phyloP scores from a whole-genome alignment of 2,113 vertebrate genomes.

The Athene noctua region DNA sequence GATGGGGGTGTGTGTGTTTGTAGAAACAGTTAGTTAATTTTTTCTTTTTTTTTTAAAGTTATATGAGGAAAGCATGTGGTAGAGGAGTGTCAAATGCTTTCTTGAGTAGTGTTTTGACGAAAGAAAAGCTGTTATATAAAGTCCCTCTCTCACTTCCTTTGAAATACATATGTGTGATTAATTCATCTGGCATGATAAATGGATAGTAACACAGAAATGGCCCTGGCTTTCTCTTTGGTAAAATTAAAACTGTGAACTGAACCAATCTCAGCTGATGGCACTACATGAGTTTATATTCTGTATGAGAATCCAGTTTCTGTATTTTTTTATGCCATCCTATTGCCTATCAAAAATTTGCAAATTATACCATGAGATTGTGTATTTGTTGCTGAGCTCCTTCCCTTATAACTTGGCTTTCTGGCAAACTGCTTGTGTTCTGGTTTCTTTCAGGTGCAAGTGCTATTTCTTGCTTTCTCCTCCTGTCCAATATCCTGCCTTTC shows the following conservation, averaged over 20 bases:
- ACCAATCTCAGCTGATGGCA: not conserved
- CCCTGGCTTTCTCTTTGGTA: not conserved
- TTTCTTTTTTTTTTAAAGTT: not conserved
- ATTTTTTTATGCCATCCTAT: not conserved
- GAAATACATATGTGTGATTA: not conserved
- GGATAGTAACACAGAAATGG: not conserved
- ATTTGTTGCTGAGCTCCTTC: not conserved
- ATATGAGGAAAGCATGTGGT: not conserved
- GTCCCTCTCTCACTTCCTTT: not conserved
- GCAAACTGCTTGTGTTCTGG: constrained; percentile 53
- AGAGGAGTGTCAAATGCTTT: not conserved
- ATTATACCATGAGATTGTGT: not conserved
- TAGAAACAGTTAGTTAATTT: not conserved
- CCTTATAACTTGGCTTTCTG: constrained; percentile 26
- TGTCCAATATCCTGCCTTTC: constrained; percentile 61
- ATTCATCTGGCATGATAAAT: not conserved
- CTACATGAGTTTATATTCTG: not conserved
- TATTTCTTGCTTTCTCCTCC: constrained; percentile 66
- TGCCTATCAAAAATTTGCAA: not conserved
- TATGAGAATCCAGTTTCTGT: not conserved
- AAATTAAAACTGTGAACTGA: not conserved
- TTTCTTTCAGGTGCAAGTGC: constrained; percentile 72
- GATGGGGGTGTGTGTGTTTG: no score
- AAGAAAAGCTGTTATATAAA: not conserved
- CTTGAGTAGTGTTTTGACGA: not conserved